Evolutionary conservation across 2,888 invertebrate species (phyloP), one percentile per base, ranked within the genome.

Genomic region (Hyposoter didymator): DNA sequence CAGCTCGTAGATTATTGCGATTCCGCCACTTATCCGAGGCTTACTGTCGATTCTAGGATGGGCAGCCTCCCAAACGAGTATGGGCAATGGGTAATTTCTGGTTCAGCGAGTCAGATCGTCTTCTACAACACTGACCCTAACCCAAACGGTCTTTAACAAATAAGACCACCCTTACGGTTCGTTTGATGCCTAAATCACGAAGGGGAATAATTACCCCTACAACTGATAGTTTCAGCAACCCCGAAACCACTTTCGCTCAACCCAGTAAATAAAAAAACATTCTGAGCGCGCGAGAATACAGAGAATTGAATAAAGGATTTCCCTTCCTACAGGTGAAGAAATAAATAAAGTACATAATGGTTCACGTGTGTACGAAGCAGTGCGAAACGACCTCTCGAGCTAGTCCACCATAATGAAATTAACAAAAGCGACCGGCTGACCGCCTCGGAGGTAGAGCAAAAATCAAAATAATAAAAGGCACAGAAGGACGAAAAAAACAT

Each of bases 301-400:
- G 74, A 22, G 64, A 85, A 82, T 82, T 85, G 49, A 79, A 85
- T 73, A 76, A 76, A 80, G 82, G 45, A 49, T 62, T 69, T 52
- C 66, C 55, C 80, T 73, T 84, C 66, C 70, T 75, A 66, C 62
- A 39, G 39, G 67, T 49, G 45, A 45, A 45, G 74, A 84, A 74
- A 86, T 86, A 81, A 80, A 84, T 81, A 78, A 84, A 74, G 73
- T 72, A 64, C 66, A 55, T 67, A 59, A 76, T 69, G 66, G 14
- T 19, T 22, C 32, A n/a, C 35, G 49, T n/a, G 45, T 62, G 59
- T 59, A 45, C n/a, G 74, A 47, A 17, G 19, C 52, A 45, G 17
- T 62, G 52, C 64, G 45, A 64, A 70, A 70, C 43, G 52, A 17
- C n/a, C 55, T 72, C 70, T 39, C 59, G 12, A 35, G 45, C 8